Base-by-base conservation (phyloP, 2,888 invertebrate species). In the Phanerotoma sp. region DNA sequence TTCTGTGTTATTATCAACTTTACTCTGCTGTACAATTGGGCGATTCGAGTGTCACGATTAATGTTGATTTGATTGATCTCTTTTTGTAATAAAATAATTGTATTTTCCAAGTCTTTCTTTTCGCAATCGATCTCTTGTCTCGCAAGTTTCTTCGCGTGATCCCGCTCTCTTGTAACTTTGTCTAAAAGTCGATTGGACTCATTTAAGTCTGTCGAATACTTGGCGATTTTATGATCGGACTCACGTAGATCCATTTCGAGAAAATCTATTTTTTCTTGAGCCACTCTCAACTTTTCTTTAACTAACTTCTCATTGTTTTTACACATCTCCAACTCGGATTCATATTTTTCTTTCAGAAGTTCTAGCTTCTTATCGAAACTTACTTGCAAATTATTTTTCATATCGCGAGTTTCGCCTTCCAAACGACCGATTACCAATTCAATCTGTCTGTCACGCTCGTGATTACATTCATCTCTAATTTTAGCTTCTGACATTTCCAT, bases 1-100 rank as follows among this genome's bases (percentile, higher is more conserved):
- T 92, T 92, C 56, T 89, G 85, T 1, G 87, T 86, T 16, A 93
- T 85, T 0, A 91, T 88, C 55, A 89, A 84, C 76, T 90, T 91
- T 13, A 93, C 89, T 68, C 91, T 86, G 69, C 88, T 87, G 70
- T 91, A 89, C 1, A 92, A 82, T 73, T 88, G 87, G 60, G 89
- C 87, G 80, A 91, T 85, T 73, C 90, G 87, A 66, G 84, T 84
- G 63, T 91, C 89, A 68, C 87, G 84, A 11, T 81, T 83, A 50
- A 77, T 80, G 75, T 81, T 83, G 70, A 82, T 77, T 41, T 80
- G 79, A 10, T 80, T 81, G 16, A 85, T 80, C 69, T 89, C 86
- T 46, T 70, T 70, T 58, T 79, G 73, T 44, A 80, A 68, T 51
- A 74, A 75, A 1, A 67, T 66, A n/a, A 79, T 75, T 63, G 78